Evolutionary conservation across 2,113 vertebrate genomes (phyloP), one percentile per base, ranked within the genome.

Genomic region (Thunnus thynnus): DNA sequence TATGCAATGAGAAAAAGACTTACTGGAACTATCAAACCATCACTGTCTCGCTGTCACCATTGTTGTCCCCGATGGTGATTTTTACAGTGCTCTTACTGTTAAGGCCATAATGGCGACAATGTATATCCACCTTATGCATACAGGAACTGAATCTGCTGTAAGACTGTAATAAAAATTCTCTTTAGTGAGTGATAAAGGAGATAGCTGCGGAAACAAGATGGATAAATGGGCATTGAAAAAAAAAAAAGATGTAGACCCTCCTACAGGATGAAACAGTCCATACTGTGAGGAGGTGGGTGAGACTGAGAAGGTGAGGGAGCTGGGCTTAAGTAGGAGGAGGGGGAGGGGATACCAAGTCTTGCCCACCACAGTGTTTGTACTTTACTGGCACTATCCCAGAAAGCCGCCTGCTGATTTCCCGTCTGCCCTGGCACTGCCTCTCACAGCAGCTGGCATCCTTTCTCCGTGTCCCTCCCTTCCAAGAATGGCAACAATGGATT

Each of bases 251-350:
- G 17, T n/a, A 80, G 57, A 55, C 18, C 41, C 66, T 67, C 78
- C 61, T 73, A 66, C 18, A 47, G 62, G 78, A 90, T 77, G 65
- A 89, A 93, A 78, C 80, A 87, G 88, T 71, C 88, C 90, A 93
- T 91, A 90, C 89, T 94, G 94, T 92, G 92, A 92, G 86, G 92
- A 94, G 89, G 89, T 91, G 94, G 92, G 87, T 88, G 81, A 86
- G 86, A 90, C 72, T 86, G 48, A 75, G 87, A 89, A 86, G 83
- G 86, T 85, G 87, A 88, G 74, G 85, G 61, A 76, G 73, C 56
- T 80, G 73, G 62, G 70, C 56, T 83, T 51, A 85, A 78, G 86
- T 82, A 65, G 78, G 64, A 78, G 36, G 68, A 36, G 22, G 55
- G 48, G 83, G 50, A 48, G 73, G 73, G 79, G 65, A 73, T 76